Evolutionary conservation across 1,140 invertebrate genomes (phyloP), one percentile per base, ranked within the genome.

Genomic region (Orius insidiosus): DNA sequence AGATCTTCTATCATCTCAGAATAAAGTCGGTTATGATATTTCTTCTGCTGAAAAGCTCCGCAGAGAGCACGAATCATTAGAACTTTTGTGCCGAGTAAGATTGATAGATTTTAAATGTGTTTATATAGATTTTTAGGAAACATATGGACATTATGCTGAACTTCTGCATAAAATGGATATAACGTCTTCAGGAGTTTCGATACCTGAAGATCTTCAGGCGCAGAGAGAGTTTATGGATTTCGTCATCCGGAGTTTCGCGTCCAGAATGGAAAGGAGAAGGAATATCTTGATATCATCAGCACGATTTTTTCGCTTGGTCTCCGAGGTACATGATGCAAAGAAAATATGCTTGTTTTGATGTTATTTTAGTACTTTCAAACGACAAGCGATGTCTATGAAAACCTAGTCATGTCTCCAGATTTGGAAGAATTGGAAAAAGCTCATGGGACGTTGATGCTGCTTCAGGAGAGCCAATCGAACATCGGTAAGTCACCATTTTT

Each of bases 221-320:
- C 77, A 79, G 49, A 65, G 72, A 50, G 76, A 79, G 54, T 79
- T 79, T 56, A 84, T 85, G 80, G 76, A 85, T 60, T 83, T 80
- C 49, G 75, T 84, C 0, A 81, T 76, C 53, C 69, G 78, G 42
- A 81, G 75, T 55, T 85, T 83, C 56, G 81, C 81, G 0, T 72
- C 71, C 16, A 66, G 81, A n/a, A 58, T 86, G 38, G 80, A 85
- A 54, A 68, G 78, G 33, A 60, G 81, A 19, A 62, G 80, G 47
- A 83, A 79, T 54, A 66, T 82, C n/a, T 59, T 86, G 5, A 80
- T 84, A 35, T 80, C 79, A 3, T 81, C 80, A 1, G 65, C 78
- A 46, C 61, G 78, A 54, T 85, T 85, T 60, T 82, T 81, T 58
- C 68, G 80, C 24, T 64, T 84, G 16, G 73, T 82, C 36, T 71